phyloP scores from a whole-genome alignment of 1,140 invertebrate genomes.

The Drosophila insularis region DNA sequence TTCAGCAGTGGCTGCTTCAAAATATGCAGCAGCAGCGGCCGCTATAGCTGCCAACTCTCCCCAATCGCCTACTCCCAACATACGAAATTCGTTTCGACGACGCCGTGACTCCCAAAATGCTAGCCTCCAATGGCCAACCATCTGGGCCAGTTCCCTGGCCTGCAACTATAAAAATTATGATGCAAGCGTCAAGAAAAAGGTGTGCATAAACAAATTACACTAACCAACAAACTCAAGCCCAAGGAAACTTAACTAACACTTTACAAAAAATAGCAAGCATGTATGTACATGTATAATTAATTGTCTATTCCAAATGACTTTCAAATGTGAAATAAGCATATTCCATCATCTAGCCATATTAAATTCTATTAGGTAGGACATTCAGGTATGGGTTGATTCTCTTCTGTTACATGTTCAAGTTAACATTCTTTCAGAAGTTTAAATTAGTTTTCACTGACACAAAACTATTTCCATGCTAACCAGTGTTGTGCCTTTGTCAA shows the following conservation, averaged over 20 bases:
- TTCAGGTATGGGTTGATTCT: no score
- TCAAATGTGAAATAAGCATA: no score
- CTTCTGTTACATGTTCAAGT: no score
- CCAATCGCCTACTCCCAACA: slow-evolving; percentile 50
- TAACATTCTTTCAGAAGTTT: no score
- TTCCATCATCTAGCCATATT: no score
- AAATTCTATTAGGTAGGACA: neutral
- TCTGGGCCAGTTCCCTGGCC: slow-evolving; percentile 71
- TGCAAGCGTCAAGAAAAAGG: slow-evolving; percentile 72
- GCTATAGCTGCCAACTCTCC: slow-evolving; percentile 52
- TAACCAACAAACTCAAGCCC: slow-evolving; percentile 17
- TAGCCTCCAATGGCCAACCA: slow-evolving; percentile 61
- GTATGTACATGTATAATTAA: no score
- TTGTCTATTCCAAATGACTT: no score
- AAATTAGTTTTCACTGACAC: no score
- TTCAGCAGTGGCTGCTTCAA: slow-evolving; percentile 68
- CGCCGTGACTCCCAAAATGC: slow-evolving; percentile 69
- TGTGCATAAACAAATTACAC: slow-evolving; percentile 58
- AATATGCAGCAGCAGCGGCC: slow-evolving; percentile 58
- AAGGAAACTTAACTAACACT: neutral
- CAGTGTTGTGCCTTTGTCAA: slow-evolving; percentile 34
- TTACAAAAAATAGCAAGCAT: neutral
- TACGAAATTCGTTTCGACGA: slow-evolving; percentile 67
- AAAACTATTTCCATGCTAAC: slow-evolving; percentile 4
- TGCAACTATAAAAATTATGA: slow-evolving; percentile 78